Base-by-base conservation (phyloP, 2,113 vertebrate species). In the Mobula hypostoma region DNA sequence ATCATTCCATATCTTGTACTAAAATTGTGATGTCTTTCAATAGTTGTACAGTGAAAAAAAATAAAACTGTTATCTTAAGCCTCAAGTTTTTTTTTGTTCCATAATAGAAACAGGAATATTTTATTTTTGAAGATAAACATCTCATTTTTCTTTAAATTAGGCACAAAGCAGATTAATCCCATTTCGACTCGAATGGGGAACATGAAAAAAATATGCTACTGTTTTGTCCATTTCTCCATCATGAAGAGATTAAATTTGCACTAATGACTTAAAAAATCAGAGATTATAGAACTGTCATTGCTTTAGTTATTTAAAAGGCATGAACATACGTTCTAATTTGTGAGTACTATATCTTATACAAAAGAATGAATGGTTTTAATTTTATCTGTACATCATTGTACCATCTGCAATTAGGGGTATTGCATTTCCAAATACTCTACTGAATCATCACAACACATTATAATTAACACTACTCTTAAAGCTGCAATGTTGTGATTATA, bases 401-500 rank as follows among this genome's bases (percentile, higher is more conserved):
- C 17, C 74, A 93, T 74, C 91, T 93, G 40, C 40, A 93, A 93
- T 93, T 93, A 93, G 66, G 72, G 91, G 70, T 74, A 74, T 74
- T 93, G 36, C 36, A 93, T 72, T 74, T 68, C 90, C 27, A 92
- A 40, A 92, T 72, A 92, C 21, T 72, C 40, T 27, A 72, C 32
- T 40, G 91, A 93, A 74, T 74, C 91, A 93, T 93, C 70, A 9
- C 8, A 48, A 29, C 32, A 7, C 40, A 74, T 76, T 92, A 17
- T 92, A 92, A 92, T 92, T 92, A 92, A 70, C 88, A 72, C n/a
- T 36, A 92, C 68, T 32, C 70, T 70, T 56, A 74, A 93, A 74
- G 48, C 74, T 40, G 19, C 21, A 74, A 74, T 74, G 91, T 74
- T 74, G 68, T 36, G 12, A 72, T 93, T 48, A 74, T 93, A 74